Base-by-base conservation (phyloP, 2,888 invertebrate genomes). In the Eupithecia dodoneata region DNA sequence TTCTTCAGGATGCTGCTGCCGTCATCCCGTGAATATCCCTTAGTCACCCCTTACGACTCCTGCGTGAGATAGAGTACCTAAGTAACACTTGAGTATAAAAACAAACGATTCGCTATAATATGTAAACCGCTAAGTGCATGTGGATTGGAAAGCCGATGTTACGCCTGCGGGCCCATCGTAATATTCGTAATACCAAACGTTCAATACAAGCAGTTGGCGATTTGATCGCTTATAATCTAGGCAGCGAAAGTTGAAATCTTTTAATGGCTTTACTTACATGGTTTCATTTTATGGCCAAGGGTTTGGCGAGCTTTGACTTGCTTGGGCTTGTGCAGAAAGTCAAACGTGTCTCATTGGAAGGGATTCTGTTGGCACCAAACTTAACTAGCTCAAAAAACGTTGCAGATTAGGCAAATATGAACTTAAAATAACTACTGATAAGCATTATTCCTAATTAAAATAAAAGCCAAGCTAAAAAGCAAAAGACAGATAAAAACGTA, bases 71-170 rank as follows among this genome's bases (percentile, higher is more conserved):
- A 47, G 13, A 52, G 2, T 41, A 65, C 10, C 42, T 59, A n/a
- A 6, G 67, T 67, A 67, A 42, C 42, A 67, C 13, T 66, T 13
- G 4, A 15, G 9, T n/a, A 69, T 45, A 70, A 70, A 70, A 70
- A 70, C 67, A 69, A 69, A 47, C 70, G 47, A 18, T 70, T 70
- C n/a, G 42, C 4, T 69, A 44, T 45, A 45, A 44, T 45, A 69
- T 44, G 72, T 75, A 82, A 87, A 86, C 85, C 79, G 71, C 75
- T 79, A 84, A 83, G 83, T 70, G 70, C 42, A 85, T 81, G 83
- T 42, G 77, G 81, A 83, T 85, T 87, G 83, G 86, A 88, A 86
- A 87, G 87, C 84, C 80, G 77, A 80, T 81, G 76, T 76, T 76
- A 82, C 84, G 86, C 82, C 79, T 30, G 18, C 59, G 76, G 70